Conservation (phyloP, 2,888 invertebrate species). For the Erpobdella octoculata region DNA sequence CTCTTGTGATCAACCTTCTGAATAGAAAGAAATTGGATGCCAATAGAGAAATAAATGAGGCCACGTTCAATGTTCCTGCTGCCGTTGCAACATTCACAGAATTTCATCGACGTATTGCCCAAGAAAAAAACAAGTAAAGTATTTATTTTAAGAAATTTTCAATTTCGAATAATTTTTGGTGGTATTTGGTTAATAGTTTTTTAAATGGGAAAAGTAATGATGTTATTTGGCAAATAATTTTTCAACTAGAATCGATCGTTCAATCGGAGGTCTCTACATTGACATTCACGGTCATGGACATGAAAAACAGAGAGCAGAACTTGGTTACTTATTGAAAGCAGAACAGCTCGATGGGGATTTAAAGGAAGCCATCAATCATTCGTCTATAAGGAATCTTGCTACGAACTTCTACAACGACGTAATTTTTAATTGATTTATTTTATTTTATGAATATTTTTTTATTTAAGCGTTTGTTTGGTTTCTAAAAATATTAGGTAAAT, state of each 20-base stretch:
- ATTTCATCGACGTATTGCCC: conserved; percentile 36
- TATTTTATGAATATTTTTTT: background rate
- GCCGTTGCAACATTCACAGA: conserved; percentile 34
- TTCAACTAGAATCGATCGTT: background rate
- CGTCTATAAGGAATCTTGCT: conserved; percentile 31
- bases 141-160: background rate
- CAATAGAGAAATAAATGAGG: conserved; percentile 27
- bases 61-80: conserved; percentile 22
- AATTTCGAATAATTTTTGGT: background rate
- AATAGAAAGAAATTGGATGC: conserved; percentile 28
- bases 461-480: background rate
- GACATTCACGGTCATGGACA: conserved; percentile 39
- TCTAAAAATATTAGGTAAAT: background rate
- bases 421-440: background rate
- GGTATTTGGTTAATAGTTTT: background rate
- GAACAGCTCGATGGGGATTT: conserved; percentile 25
- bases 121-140: conserved; percentile 22
- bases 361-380: background rate
- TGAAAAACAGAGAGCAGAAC: conserved; percentile 32
- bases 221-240: background rate
- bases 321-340: conserved; percentile 33
- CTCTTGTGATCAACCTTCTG: conserved; percentile 27
- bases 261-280: conserved; percentile 31
- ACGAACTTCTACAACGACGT: background rate
- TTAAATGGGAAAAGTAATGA: background rate